Evolutionary conservation across 2,797 vertebrate genomes (phyloP).

Genomic region (Kryptopterus vitreolus): DNA sequence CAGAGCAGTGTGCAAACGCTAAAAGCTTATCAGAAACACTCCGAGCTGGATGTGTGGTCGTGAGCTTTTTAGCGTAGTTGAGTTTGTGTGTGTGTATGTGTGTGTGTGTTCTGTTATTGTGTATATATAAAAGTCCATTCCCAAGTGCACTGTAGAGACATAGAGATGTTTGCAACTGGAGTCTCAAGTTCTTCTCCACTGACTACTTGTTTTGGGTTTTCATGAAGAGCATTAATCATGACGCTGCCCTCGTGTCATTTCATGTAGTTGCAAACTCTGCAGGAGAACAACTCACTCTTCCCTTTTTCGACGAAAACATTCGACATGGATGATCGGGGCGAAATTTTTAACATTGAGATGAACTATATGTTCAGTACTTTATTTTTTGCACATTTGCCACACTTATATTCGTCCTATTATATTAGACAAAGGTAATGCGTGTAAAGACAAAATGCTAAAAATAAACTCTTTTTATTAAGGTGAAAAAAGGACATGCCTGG

Average conservation of each 20-base stretch:
- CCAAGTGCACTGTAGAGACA: not conserved
- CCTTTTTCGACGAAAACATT: not conserved
- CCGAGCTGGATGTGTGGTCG: not conserved
- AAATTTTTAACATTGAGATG: too few relatives aligned
- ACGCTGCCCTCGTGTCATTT: not conserved
- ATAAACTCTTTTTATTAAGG: too few relatives aligned
- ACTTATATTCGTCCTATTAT: too few relatives aligned
- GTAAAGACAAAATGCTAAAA: too few relatives aligned
- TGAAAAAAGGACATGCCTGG: too few relatives aligned
- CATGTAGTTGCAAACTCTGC: not conserved
- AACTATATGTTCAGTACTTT: too few relatives aligned
- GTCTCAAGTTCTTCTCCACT: not conserved
- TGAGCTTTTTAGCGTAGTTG: not conserved
- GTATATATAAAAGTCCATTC: not conserved
- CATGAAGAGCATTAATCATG: not conserved
- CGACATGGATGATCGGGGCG: too few relatives aligned
- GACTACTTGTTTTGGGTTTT: not conserved
- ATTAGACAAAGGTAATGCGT: too few relatives aligned
- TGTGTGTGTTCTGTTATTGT: not conserved
- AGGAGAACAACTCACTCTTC: not conserved
- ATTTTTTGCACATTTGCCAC: too few relatives aligned
- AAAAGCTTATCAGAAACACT: slow-evolving; percentile 23
- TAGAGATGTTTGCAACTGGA: not conserved
- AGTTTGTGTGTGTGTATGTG: slow-evolving; percentile 1
- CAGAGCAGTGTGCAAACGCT: not conserved